Evolutionary conservation across 2,113 vertebrate genomes (phyloP).

Genomic region (Urocynchramus pylzowi): DNA sequence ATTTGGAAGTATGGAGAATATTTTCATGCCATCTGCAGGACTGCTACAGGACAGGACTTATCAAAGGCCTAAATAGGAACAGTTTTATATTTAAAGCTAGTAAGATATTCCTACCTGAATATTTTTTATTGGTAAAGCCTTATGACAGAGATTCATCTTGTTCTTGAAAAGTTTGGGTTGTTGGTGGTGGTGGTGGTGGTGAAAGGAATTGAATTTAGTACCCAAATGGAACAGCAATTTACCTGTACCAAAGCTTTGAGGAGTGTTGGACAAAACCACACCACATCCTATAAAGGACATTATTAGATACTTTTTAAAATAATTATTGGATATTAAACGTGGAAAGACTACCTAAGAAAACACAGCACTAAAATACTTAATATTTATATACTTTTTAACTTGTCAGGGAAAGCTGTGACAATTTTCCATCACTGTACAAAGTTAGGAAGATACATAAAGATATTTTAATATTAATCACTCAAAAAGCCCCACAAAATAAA

Average conservation of each 20-base stretch:
- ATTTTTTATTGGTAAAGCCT: background rate
- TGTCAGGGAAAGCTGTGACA: background rate
- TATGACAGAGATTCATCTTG: background rate
- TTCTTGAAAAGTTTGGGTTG: background rate
- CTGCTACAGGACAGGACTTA: background rate
- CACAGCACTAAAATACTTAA: background rate
- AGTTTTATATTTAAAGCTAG: background rate
- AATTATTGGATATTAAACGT: background rate
- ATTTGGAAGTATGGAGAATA: background rate
- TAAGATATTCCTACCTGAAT: background rate
- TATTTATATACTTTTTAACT: background rate
- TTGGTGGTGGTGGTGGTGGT: background rate
- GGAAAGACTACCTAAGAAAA: background rate
- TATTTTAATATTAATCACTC: background rate
- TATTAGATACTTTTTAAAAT: background rate
- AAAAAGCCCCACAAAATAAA: background rate
- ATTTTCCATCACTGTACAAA: background rate
- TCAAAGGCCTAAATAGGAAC: background rate
- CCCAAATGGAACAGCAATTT: background rate
- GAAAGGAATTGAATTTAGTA: background rate
- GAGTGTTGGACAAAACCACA: background rate
- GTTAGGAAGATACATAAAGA: background rate
- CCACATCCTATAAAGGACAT: background rate
- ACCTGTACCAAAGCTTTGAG: background rate
- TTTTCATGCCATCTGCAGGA: background rate